Conservation (phyloP, 2,888 invertebrate species). For the Hirtodrosophila trivittata region DNA sequence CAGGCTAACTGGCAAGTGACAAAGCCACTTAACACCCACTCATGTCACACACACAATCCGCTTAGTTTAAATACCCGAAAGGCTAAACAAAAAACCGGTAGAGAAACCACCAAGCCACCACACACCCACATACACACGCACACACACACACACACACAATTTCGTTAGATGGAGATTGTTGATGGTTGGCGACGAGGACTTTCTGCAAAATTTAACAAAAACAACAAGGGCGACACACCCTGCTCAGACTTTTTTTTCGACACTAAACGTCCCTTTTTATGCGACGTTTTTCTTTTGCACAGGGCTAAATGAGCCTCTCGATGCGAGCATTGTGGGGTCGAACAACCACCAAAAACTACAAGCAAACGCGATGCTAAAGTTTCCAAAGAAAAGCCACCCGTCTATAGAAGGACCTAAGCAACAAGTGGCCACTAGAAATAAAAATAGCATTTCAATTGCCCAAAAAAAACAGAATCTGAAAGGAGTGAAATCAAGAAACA, state of each 20-base stretch:
- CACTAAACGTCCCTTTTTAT: constrained; percentile 74
- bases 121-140: constrained; percentile 39
- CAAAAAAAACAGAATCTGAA: constrained; percentile 17
- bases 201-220: constrained; percentile 81
- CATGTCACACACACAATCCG: constrained; percentile 77
- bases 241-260: constrained; percentile 49
- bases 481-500: constrained; percentile 43
- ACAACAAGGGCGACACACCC: constrained; percentile 70
- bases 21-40: constrained; percentile 81
- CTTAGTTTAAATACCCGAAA: constrained; percentile 79
- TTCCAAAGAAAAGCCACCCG: constrained; percentile 45
- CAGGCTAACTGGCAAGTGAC: constrained; percentile 68
- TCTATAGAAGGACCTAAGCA: constrained; percentile 37
- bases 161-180: constrained; percentile 24
- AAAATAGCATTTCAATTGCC: constrained; percentile 60
- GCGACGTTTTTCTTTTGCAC: constrained; percentile 58
- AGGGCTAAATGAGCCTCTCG: constrained; percentile 34
- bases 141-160: constrained; percentile 4
- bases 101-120: constrained; percentile 60
- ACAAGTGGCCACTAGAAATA: constrained; percentile 60
- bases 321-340: constrained; percentile 12
- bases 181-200: constrained; percentile 55
- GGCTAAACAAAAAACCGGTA: constrained; percentile 67
- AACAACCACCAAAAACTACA: constrained; percentile 65
- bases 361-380: constrained; percentile 24